phyloP scores from a whole-genome alignment of 2,113 vertebrate genomes.

The Picathartes gymnocephalus region DNA sequence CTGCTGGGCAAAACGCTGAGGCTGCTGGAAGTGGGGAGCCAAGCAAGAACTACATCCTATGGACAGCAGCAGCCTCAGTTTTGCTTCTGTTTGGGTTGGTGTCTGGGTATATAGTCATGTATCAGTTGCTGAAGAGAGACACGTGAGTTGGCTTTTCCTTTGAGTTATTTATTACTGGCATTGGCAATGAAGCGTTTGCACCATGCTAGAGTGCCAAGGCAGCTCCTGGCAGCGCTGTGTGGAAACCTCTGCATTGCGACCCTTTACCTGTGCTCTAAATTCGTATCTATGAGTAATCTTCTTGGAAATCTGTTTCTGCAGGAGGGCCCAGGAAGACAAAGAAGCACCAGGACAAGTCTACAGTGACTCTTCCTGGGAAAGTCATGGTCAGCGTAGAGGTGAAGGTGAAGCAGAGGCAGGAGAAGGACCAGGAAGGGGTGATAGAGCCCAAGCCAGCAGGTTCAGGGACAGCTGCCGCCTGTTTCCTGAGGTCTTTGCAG shows the following conservation, averaged over 20 bases:
- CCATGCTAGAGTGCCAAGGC: background rate
- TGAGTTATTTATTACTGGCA: background rate
- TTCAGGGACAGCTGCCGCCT: background rate
- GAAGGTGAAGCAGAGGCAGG: background rate
- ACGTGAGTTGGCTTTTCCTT: background rate
- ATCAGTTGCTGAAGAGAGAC: background rate
- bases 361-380: too few species aligned
- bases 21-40: accelerated
- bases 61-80: accelerated
- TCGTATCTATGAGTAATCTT: background rate
- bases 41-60: background rate
- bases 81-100: background rate
- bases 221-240: background rate
- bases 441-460: background rate
- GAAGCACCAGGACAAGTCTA: background rate
- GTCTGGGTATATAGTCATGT: background rate
- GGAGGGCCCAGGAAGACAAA: background rate
- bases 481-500: background rate
- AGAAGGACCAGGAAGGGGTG: background rate
- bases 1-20: accelerated
- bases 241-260: background rate
- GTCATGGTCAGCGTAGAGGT: background rate
- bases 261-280: background rate
- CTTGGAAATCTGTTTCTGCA: background rate
- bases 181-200: background rate